These are phyloP conservation scores for Coreius guichenoti DNA, from an alignment of 2,797 vertebrate species.

Conservation along the genomic window DNA sequence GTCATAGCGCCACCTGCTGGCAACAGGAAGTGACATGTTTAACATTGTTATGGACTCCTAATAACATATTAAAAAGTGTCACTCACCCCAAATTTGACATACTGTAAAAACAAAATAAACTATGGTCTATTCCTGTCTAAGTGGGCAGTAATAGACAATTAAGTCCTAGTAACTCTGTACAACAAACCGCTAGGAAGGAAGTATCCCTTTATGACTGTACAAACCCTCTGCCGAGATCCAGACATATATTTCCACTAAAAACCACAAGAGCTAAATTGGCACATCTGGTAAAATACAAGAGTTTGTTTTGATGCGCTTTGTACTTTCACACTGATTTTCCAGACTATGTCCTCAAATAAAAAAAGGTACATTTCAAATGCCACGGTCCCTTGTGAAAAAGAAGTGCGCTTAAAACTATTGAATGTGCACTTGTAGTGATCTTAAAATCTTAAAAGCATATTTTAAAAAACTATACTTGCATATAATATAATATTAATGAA, in stretches of 20 bases:
- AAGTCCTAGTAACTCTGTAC: conserved; percentile 60
- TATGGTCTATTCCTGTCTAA: not conserved
- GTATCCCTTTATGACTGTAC: conserved; percentile 61
- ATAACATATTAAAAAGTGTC: no score
- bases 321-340: conserved; percentile 61
- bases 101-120: not conserved
- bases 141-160: conserved; percentile 54
- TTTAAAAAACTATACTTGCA: not conserved
- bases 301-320: conserved; percentile 65
- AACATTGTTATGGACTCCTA: no score
- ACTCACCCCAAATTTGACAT: not conserved
- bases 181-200: conserved; percentile 65
- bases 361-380: conserved; percentile 47
- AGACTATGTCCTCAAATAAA: conserved; percentile 67
- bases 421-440: not conserved
- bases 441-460: not conserved
- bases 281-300: conserved; percentile 62
- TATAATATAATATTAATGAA: not conserved
- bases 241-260: conserved; percentile 61
- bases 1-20: no score
- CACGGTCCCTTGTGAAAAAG: not conserved
- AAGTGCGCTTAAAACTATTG: not conserved
- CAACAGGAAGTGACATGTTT: no score
- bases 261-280: conserved; percentile 65
- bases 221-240: conserved; percentile 60